Evolutionary conservation across 2,797 vertebrate genomes (phyloP).

Genomic region (Arnoldichthys spilopterus): DNA sequence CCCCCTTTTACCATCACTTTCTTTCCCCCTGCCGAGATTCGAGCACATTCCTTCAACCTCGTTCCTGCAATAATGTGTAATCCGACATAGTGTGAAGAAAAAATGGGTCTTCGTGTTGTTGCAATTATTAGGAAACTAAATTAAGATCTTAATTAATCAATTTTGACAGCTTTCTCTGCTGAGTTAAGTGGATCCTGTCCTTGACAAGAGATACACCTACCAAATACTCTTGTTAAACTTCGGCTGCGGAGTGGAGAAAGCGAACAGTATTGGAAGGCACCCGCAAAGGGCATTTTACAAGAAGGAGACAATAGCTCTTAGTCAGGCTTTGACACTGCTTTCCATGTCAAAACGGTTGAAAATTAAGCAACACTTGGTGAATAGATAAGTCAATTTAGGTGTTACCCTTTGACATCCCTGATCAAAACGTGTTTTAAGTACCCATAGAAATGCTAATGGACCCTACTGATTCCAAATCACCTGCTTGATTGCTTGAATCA

Average conservation of each 20-base stretch:
- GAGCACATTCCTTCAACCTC: slow-evolving; percentile 22
- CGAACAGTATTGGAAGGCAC: not conserved
- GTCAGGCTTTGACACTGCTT: not conserved
- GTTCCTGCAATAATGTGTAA: slow-evolving; percentile 14
- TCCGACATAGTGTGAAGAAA: not conserved
- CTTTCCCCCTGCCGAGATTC: slow-evolving; percentile 15
- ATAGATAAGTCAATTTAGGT: slow-evolving; percentile 34
- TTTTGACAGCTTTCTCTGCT: slow-evolving; percentile 34
- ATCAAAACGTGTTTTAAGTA: slow-evolving; percentile 64
- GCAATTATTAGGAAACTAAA: slow-evolving; percentile 24
- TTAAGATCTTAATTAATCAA: slow-evolving; percentile 24
- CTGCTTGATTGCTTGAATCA: slow-evolving; percentile 64
- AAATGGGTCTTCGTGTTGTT: not conserved
- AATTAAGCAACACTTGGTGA: slow-evolving; percentile 29
- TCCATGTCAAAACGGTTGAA: slow-evolving; percentile 7
- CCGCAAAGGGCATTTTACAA: not conserved
- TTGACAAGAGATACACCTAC: slow-evolving; percentile 3
- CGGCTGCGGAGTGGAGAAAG: not conserved
- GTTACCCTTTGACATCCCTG: slow-evolving; percentile 13
- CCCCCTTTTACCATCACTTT: slow-evolving; percentile 38
- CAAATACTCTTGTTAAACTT: not conserved
- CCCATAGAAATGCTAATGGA: slow-evolving; percentile 79
- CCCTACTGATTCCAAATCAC: slow-evolving; percentile 66
- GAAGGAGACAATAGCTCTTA: not conserved
- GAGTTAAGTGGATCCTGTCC: slow-evolving; percentile 25